Conservation (phyloP, 2,888 invertebrate species). For the Heliconius hortense region DNA sequence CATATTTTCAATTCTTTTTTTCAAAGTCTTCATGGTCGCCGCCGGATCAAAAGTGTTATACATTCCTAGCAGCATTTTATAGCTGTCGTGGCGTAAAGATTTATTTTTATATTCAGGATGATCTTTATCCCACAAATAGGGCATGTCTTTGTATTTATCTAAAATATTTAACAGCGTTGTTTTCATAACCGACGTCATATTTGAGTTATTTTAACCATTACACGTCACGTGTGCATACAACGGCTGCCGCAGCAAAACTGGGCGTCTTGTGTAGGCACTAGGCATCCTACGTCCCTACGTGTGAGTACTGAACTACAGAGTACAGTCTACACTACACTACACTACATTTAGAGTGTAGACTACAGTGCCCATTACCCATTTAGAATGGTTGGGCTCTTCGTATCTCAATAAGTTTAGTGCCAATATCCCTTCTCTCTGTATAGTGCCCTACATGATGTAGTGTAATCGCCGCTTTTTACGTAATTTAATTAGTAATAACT, state of each 20-base stretch:
- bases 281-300: conserved; percentile 4
- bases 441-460: neutral
- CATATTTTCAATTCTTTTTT: conserved; percentile 8
- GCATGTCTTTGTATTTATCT: conserved; percentile 3
- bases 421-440: neutral
- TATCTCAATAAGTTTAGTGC: neutral
- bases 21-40: neutral
- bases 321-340: neutral
- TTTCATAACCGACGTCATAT: neutral
- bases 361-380: neutral
- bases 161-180: neutral
- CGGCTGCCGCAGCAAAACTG: conserved; percentile 3
- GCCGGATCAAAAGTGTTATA: neutral
- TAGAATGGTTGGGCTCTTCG: neutral
- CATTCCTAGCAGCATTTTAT: neutral
- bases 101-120: conserved; percentile 3
- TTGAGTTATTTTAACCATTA: neutral
- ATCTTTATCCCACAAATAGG: neutral
- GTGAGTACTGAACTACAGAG: neutral
- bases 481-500: neutral
- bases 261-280: neutral
- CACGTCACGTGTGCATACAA: neutral
- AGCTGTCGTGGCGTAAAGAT: neutral
- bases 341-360: neutral
- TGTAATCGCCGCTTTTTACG: neutral